Evolutionary conservation across 2,113 vertebrate genomes (phyloP).

Genomic region (Sceloporus tristichus): DNA sequence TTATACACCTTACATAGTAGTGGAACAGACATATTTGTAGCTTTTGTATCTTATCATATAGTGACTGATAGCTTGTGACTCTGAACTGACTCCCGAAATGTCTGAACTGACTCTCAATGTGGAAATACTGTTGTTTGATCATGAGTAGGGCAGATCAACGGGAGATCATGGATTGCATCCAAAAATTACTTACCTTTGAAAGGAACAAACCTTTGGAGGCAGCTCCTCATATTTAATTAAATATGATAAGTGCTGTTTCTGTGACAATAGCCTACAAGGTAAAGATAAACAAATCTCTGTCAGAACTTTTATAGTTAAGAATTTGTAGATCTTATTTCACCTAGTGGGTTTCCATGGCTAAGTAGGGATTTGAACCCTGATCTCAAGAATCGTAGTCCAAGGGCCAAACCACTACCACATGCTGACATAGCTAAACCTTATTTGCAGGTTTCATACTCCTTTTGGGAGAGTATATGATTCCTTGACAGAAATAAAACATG

Average conservation of each 20-base stretch:
- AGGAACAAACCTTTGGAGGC: neutral
- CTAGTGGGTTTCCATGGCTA: no score
- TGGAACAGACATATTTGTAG: neutral
- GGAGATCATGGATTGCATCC: neutral
- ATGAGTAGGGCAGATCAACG: neutral
- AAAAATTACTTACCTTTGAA: neutral
- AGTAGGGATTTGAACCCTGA: no score
- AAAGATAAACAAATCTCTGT: neutral
- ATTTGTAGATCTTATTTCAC: neutral
- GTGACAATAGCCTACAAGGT: neutral
- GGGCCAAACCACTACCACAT: no score
- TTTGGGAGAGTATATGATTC: neutral
- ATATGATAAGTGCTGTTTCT: neutral
- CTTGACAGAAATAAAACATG: neutral
- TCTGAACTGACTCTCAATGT: neutral
- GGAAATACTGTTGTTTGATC: no score
- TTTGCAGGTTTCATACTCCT: neutral
- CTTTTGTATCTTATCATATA: neutral
- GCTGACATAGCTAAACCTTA: neutral
- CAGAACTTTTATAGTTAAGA: neutral
- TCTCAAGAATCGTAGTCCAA: no score
- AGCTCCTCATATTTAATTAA: neutral
- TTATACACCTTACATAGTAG: neutral
- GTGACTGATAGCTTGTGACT: neutral
- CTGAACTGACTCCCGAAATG: no score